Evolutionary conservation across 2,113 vertebrate genomes (phyloP).

Genomic region (pig (Sus scrofa)): T2T-Sscrofa CM000819.6:19543001-19543500

Average conservation of each 20-base stretch:
- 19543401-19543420: not conserved
- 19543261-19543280: not conserved
- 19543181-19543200: not conserved
- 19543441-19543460: constrained; percentile 34
- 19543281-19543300: not conserved
- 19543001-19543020: constrained; percentile 9
- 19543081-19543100: not conserved
- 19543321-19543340: not conserved
- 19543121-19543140: not conserved
- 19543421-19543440: not conserved
- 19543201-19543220: not conserved
- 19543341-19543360: not conserved
- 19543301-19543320: not conserved
- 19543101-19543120: not conserved
- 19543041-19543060: not conserved
- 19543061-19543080: not conserved
- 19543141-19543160: not conserved
- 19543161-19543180: not conserved
- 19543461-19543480: not conserved
- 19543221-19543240: not conserved
- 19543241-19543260: not conserved
- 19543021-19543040: not conserved
- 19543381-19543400: not conserved
- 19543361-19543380: not conserved
- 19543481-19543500: not conserved